phyloP scores from a whole-genome alignment of 2,888 invertebrate species.

The Drosophila percnosoma region DNA sequence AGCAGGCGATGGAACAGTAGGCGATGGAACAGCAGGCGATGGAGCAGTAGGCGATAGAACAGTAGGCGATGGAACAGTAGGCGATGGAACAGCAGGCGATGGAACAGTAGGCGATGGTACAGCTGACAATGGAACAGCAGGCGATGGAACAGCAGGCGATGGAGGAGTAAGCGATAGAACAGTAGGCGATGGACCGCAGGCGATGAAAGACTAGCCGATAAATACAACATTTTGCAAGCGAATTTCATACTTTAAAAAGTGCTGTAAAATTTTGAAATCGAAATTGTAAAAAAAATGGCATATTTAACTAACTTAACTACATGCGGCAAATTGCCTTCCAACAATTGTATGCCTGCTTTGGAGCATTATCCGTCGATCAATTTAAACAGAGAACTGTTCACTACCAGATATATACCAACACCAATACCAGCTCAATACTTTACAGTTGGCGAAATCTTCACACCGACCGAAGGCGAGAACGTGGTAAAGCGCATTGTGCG shows the following conservation, averaged over 20 bases:
- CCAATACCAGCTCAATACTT: constrained; percentile 56
- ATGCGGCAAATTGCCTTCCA: background rate
- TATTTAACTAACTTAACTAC: constrained; percentile 48
- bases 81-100: background rate
- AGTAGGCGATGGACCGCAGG: no score
- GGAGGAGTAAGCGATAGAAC: no score
- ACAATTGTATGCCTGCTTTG: constrained; percentile 83
- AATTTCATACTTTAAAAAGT: background rate
- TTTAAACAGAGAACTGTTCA: constrained; percentile 88
- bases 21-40: no score
- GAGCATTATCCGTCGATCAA: constrained; percentile 89
- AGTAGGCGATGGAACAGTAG: background rate
- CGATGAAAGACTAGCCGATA: background rate
- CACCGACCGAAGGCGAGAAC: constrained; percentile 88
- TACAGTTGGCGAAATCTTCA: constrained; percentile 70
- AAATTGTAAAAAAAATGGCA: constrained; percentile 53
- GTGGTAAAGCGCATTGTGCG: constrained; percentile 90
- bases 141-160: no score
- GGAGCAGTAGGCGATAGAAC: fast-evolving
- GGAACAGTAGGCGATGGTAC: no score
- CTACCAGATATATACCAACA: constrained; percentile 84
- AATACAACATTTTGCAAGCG: background rate
- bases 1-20: no score
- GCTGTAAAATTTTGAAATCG: background rate
- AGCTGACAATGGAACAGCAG: fast-evolving